Base-by-base conservation (phyloP, 37 sponge, comb jelly and placozoan genomes). In the Bolinopsis microptera region DNA sequence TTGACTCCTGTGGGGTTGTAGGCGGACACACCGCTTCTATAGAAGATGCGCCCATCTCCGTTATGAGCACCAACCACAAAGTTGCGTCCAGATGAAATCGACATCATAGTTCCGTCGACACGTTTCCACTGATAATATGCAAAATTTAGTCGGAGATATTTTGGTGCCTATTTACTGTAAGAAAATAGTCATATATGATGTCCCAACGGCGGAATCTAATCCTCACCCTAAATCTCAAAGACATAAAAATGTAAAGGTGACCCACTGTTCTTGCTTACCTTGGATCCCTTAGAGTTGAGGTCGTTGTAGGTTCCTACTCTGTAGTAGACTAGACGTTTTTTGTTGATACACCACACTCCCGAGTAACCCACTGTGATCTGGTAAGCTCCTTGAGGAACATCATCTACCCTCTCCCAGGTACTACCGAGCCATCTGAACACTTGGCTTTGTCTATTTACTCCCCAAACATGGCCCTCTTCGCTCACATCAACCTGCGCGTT, bases 401-500 rank as follows among this genome's bases (percentile, higher is more conserved):
- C 75, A 72, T 28, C 75, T 30, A 72, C 31, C 13, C 26, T 8
- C 26, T 72, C 31, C 75, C 75, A 72, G 31, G 31, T 21, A 28
- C 75, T 72, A 24, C 75, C 75, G 31, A 21, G 5, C 75, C 75
- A 28, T 28, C 75, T n/a, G 75, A 30, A 72, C 3, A 72, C 31
- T 3, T 72, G 31, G 2, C 26, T 21, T 72, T 28, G 31, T 28
- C 75, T 72, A n/a, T 72, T 72, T 30, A 72, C 75, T 72, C 75
- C 75, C 75, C 75, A 72, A n/a, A 72, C 75, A 30, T 72, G 75
- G 13, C 31, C 31, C 26, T n/a, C 26, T n/a, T 72, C 75, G 31
- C 75, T 72, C 75, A 72, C 75, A n/a, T 72, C 75, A 72, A 72
- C 31, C 75, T 72, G 13, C 9, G n/a, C n/a, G n/a, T n/a, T n/a